A percentile compares a stretch with the other conserved stretches of the same genome.
Conservation (phyloP, 2,113 vertebrate genomes). For the Typhlomys cinereus region DNA sequence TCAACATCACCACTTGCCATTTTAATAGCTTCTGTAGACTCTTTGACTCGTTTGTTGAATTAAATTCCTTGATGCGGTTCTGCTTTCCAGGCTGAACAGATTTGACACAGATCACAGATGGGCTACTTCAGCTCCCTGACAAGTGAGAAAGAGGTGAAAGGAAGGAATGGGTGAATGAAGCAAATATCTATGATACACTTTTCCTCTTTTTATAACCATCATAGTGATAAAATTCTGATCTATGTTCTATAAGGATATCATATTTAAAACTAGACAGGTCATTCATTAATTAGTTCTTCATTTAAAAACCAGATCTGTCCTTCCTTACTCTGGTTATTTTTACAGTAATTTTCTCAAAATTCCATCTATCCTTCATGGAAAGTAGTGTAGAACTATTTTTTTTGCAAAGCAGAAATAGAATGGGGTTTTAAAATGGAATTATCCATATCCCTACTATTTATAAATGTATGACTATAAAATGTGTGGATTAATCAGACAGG, state of each 20-base stretch:
- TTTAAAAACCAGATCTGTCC: not conserved
- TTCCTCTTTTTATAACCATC: not conserved
- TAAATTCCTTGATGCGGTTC: not conserved
- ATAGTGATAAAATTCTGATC: not conserved
- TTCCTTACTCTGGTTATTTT: not conserved
- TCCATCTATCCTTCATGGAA: not conserved
- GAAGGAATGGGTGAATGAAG: not conserved
- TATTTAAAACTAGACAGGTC: slow-evolving; percentile 5
- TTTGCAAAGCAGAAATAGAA: not conserved
- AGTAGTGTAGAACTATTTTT: not conserved
- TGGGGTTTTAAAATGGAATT: not conserved
- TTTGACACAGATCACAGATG: not conserved
- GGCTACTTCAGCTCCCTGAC: not conserved
- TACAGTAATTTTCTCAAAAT: not conserved
- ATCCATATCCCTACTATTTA: not conserved
- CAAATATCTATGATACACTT: not conserved
- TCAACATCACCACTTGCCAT: not conserved
- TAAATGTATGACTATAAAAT: no score
- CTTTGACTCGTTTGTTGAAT: not conserved
- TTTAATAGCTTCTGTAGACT: not conserved
- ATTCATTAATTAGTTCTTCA: not conserved
- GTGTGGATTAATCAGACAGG: no score
- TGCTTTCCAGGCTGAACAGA: not conserved
- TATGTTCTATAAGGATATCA: not conserved
- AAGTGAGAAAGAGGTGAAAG: not conserved